Conservation (phyloP, 1,140 invertebrate genomes). For the Pogonomyrmex californicus region DNA sequence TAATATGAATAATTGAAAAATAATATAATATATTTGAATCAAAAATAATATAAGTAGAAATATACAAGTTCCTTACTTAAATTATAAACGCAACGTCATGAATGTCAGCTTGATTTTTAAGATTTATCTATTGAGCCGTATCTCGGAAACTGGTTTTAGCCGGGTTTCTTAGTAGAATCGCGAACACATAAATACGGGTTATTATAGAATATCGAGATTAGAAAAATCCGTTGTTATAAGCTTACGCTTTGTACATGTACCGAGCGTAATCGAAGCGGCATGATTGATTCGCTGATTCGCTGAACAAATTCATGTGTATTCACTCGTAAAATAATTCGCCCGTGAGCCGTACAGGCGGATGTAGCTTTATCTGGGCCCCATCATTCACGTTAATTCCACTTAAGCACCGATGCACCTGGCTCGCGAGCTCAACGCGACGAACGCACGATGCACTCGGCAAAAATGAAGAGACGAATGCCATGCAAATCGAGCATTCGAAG, state of each 20-base stretch:
- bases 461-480: slow-evolving; percentile 61
- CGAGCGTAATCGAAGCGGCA: slow-evolving; percentile 52
- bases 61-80: not conserved
- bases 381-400: slow-evolving; percentile 64
- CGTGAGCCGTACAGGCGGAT: slow-evolving; percentile 34
- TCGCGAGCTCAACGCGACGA: slow-evolving; percentile 48
- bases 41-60: not conserved
- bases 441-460: slow-evolving; percentile 48
- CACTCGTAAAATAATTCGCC: slow-evolving; percentile 56
- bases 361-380: slow-evolving; percentile 56
- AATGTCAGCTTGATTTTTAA: slow-evolving; percentile 5
- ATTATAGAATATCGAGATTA: not conserved
- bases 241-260: slow-evolving; percentile 11
- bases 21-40: not conserved
- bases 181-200: not conserved
- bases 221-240: slow-evolving; percentile 45
- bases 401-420: slow-evolving; percentile 64
- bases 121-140: not conserved
- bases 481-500: slow-evolving; percentile 72
- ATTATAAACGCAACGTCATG: not conserved
- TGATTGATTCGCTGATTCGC: slow-evolving; percentile 59
- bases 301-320: slow-evolving; percentile 54
- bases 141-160: not conserved
- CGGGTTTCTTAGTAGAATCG: not conserved
- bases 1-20: not conserved